Base-by-base conservation (phyloP, 1,140 invertebrate species). In the Drosophila suzukii region DNA sequence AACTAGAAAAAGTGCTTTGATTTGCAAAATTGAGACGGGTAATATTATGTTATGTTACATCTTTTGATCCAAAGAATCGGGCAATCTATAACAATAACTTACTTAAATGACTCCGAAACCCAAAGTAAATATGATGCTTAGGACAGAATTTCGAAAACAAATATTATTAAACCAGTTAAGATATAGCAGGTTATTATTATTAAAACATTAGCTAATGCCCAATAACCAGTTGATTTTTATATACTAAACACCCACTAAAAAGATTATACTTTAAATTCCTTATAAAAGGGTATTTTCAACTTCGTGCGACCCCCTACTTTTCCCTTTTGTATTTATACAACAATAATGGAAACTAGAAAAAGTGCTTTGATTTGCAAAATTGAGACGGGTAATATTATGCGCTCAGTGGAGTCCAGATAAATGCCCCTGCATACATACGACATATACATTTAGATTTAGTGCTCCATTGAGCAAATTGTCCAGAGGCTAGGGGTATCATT, bases 261-360 rank as follows among this genome's bases (percentile, higher is more conserved):
- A 32, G 1, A 32, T 32, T 32, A 32, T 2, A 32, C 0, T 32
- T 32, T 32, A 38, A 38, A n/a, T 12, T 13, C 0, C 6, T 34
- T 38, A 20, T 20, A 20, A 20, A 20, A 67, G 67, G 6, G 67
- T 30, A 70, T 57, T 36, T 24, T 3, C 0, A 13, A 13, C 1
- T 41, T 47, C 41, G 20, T 41, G 54, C 4, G 0, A 4, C 0
- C 10, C 3, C 1, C 0, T 8, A 7, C 4, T 0, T 10, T 3
- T 11, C 39, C n/a, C 24, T 34, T 34, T 50, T 12, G 36, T 46
- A 57, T 49, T 71, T 41, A 70, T 71, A 70, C 41, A 60, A 73
- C 39, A 73, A 73, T 73, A 73, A 72, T 61, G 67, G 56, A 53
- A 73, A 73, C 56, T 72, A 60, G 65, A 73, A 70, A 70, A 73